Conservation (phyloP, 1,140 invertebrate genomes). For the Stegodyphus dumicola region DNA sequence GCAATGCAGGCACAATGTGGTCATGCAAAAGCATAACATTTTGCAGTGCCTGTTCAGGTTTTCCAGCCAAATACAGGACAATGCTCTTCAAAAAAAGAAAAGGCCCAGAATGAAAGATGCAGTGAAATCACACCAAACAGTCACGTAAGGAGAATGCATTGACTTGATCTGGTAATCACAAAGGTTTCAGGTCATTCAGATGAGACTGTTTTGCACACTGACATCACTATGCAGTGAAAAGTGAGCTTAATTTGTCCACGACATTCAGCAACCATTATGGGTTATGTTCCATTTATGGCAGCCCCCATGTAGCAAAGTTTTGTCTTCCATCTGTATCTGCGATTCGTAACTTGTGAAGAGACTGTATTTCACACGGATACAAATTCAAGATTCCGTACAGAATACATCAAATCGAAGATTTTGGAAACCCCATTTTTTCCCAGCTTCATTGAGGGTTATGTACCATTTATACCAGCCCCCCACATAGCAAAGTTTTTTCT, state of each 20-base stretch:
- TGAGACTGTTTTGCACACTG: neutral
- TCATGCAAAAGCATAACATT: neutral
- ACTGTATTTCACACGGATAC: neutral
- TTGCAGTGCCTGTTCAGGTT: neutral
- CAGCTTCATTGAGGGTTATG: too few species aligned
- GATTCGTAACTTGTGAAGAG: neutral
- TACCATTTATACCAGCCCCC: too few species aligned
- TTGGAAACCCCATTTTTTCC: too few species aligned
- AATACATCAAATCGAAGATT: too few species aligned
- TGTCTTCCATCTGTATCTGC: neutral
- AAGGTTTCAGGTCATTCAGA: neutral
- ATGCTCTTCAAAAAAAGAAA: neutral
- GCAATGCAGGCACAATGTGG: neutral
- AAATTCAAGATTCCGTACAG: neutral
- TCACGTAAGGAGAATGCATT: neutral
- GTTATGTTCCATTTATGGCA: neutral
- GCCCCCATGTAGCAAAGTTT: neutral
- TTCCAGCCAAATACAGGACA: neutral
- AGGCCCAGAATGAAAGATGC: neutral
- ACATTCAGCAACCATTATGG: neutral
- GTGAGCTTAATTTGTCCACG: neutral
- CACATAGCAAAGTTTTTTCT: too few species aligned
- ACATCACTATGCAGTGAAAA: neutral
- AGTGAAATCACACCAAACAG: neutral
- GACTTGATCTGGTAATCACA: neutral